phyloP scores from a whole-genome alignment of 2,888 invertebrate species.

The Philonicus albiceps region DNA sequence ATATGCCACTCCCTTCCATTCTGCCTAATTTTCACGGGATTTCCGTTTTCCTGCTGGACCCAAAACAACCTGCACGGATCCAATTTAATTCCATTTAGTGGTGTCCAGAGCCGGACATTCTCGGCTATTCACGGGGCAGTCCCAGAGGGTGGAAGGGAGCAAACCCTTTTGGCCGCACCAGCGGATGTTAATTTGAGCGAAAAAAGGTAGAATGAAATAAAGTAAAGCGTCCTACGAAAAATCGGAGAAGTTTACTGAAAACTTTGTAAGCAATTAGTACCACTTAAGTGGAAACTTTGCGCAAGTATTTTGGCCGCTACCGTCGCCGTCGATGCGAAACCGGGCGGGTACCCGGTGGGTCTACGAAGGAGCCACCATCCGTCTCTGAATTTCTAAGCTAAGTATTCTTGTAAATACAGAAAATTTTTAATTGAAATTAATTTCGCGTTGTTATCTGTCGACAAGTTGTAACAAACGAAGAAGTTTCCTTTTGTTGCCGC shows the following conservation, averaged over 20 bases:
- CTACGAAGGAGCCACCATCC: not conserved
- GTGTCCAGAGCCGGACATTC: not conserved
- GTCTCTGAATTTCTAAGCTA: not conserved
- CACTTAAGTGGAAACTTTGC: slow-evolving; percentile 27
- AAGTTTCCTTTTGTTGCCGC: slow-evolving; percentile 1
- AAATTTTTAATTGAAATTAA: slow-evolving; percentile 42
- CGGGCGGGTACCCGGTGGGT: not conserved
- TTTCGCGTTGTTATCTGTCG: slow-evolving; percentile 37
- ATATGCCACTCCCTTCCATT: not conserved
- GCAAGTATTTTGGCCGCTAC: slow-evolving; percentile 13
- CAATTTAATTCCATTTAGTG: not conserved
- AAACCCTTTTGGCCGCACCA: not conserved
- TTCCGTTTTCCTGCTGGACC: not conserved
- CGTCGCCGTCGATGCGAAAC: not conserved
- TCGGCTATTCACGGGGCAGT: not conserved
- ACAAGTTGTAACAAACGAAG: slow-evolving; percentile 18
- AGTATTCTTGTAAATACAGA: slow-evolving; percentile 33
- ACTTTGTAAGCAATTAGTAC: slow-evolving; percentile 33
- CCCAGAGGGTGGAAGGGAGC: not conserved
- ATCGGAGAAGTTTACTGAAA: slow-evolving; percentile 18
- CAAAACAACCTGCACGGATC: not conserved
- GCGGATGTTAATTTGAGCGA: slow-evolving; percentile 13
- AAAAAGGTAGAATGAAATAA: not conserved
- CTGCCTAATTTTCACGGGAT: not conserved
- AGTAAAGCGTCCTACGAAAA: slow-evolving; percentile 9